Evolutionary conservation across 2,888 invertebrate species (phyloP).

Genomic region (Eurytoma californica): DNA sequence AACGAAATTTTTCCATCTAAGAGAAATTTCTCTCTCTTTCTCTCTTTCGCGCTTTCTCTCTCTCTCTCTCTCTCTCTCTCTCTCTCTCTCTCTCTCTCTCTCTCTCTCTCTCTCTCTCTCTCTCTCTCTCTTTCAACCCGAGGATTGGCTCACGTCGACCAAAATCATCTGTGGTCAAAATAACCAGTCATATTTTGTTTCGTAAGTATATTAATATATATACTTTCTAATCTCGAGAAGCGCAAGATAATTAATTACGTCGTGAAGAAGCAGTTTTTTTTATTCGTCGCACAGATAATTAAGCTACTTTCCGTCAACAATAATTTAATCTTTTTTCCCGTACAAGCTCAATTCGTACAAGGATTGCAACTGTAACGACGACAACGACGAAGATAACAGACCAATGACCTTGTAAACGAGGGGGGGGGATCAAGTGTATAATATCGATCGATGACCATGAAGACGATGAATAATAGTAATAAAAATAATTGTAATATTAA

Average conservation of each 20-base stretch:
- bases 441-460: conserved; percentile 48
- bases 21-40: conserved; percentile 33
- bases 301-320: conserved; percentile 54
- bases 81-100: conserved; percentile 20
- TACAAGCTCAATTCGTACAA: conserved; percentile 33
- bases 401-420: conserved; percentile 56
- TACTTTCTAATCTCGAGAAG: conserved; percentile 55
- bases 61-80: conserved; percentile 27
- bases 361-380: conserved; percentile 44
- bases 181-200: conserved; percentile 49
- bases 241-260: conserved; percentile 51
- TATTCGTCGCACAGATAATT: conserved; percentile 53
- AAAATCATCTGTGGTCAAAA: conserved; percentile 43
- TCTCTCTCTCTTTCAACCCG: conserved; percentile 20
- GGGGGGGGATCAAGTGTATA: conserved; percentile 42
- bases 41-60: conserved; percentile 19
- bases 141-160: conserved; percentile 41
- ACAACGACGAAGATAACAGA: conserved; percentile 52
- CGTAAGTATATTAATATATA: conserved; percentile 42
- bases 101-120: conserved; percentile 12
- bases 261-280: conserved; percentile 47
- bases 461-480: conserved; percentile 60
- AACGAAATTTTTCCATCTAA: conserved; percentile 54
- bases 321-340: conserved; percentile 27
- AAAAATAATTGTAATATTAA: conserved; percentile 48